These are phyloP conservation scores for Forbesichthys papilliferus DNA, from an alignment of 2,113 vertebrate genomes.

Conservation along the genomic window DNA sequence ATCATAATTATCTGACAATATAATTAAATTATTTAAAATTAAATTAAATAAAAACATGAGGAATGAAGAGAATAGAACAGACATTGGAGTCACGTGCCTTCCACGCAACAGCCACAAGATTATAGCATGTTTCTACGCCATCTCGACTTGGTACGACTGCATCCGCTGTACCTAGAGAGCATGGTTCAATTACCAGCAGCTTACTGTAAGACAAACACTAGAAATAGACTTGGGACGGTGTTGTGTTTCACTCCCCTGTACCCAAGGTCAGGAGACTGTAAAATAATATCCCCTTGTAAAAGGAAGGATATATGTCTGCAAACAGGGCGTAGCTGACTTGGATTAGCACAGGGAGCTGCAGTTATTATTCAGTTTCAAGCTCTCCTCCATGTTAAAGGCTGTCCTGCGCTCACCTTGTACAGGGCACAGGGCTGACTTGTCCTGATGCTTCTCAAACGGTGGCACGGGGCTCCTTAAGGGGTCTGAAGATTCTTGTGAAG, in stretches of 20 bases:
- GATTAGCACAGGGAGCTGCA: conserved; percentile 40
- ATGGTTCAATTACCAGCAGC: conserved; percentile 63
- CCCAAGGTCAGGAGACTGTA: conserved; percentile 77
- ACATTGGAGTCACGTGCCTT: conserved; percentile 38
- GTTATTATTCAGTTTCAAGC: conserved; percentile 31
- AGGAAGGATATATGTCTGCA: conserved; percentile 59
- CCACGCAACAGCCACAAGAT: conserved; percentile 44
- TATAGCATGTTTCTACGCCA: conserved; percentile 35
- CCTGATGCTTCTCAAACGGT: too few relatives aligned
- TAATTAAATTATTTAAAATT: too few relatives aligned
- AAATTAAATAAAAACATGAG: conserved; percentile 26
- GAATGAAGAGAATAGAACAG: conserved; percentile 30
- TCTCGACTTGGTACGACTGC: conserved; percentile 45
- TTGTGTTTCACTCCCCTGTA: conserved; percentile 75
- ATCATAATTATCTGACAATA: too few relatives aligned
- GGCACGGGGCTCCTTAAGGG: too few relatives aligned
- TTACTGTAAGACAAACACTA: conserved; percentile 77
- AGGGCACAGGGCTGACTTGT: too few relatives aligned
- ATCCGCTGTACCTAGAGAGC: conserved; percentile 51
- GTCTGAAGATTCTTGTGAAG: too few relatives aligned
- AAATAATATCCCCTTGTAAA: conserved; percentile 68
- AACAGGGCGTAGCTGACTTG: conserved; percentile 60
- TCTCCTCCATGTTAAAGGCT: background rate
- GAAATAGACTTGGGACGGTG: conserved; percentile 71
- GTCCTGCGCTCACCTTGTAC: too few relatives aligned